Evolutionary conservation across 2,113 vertebrate genomes (phyloP), one percentile per base, ranked within the genome.

Genomic region (Serinus canaria): DNA sequence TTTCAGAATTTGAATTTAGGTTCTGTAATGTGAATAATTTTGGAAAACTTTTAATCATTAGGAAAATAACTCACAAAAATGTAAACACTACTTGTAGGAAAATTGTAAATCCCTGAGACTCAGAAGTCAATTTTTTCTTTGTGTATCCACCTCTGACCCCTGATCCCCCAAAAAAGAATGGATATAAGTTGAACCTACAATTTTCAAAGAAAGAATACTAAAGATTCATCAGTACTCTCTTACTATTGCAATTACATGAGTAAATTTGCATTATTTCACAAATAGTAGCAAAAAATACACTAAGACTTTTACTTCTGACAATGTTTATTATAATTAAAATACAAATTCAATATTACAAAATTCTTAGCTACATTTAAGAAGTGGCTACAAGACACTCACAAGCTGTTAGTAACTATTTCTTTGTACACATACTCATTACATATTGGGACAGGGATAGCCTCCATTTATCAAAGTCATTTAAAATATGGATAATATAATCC

Each of bases 101-200:
- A 79, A 79, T 1, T 56, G 4, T 44, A 60, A 93, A 82, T 50
- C 12, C 5, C 21, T 33, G 15, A 74, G 24, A 33, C 5, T 74
- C 33, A 27, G 11, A 11, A 83, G 3, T 4, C 19, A 77, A 33
- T 50, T 68, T 11, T 69, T 47, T 69, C 21, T 70, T 70, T 70
- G 5, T n/a, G 49, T 44, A 4, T 4, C 2, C 5, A 10, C 6
- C 39, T 53, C 28, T 41, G 5, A 23, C 13, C 7, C 9, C 2
- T 1, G 3, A 11, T 3, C 3, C 7, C 6, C 7, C 47, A 58
- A 76, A 12, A 6, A 76, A 50, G 3, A 92, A 87, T 63, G 7
- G 59, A 49, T 43, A 16, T 9, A 58, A 62, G 2, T 30, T 47
- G 13, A 74, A 83, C 7, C 2, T 47, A 39, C 50, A 58, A 79